These are phyloP conservation scores for Danio albolineatus DNA, from an alignment of 2,797 vertebrate species.

Conservation along the genomic window DNA sequence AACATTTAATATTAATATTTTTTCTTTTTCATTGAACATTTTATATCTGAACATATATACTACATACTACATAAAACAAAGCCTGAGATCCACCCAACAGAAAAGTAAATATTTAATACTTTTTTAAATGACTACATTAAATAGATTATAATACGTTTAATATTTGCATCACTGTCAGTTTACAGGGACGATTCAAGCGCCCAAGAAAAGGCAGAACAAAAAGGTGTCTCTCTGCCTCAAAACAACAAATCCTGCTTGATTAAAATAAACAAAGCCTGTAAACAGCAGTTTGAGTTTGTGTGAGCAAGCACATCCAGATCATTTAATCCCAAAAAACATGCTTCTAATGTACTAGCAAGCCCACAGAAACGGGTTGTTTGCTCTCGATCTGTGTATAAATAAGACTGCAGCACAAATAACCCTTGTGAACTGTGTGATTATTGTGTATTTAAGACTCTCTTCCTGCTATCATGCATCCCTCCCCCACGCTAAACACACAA, in stretches of 20 bases:
- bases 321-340: background rate
- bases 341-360: conserved; percentile 5
- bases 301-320: background rate
- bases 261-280: conserved; percentile 25
- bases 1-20: too few relatives aligned
- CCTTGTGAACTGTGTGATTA: background rate
- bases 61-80: too few relatives aligned
- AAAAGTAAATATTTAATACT: too few relatives aligned
- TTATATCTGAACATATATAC: background rate
- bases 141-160: background rate
- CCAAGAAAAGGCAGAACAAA: background rate
- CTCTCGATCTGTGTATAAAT: conserved; percentile 11
- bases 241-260: conserved; percentile 12
- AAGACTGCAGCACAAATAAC: conserved; percentile 26
- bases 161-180: background rate
- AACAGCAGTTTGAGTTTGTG: conserved; percentile 8
- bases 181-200: background rate
- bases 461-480: conserved; percentile 20
- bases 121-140: background rate
- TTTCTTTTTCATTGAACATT: too few relatives aligned
- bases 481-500: conserved; percentile 20
- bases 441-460: conserved; percentile 44
- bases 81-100: too few relatives aligned
- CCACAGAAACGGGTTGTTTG: conserved; percentile 13
- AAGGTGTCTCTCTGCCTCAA: background rate